Percentiles rank a stretch among this genome's conserved stretches.
Conservation (phyloP, 2,797 vertebrate species). For the Orientallactaga sibirica region DNA sequence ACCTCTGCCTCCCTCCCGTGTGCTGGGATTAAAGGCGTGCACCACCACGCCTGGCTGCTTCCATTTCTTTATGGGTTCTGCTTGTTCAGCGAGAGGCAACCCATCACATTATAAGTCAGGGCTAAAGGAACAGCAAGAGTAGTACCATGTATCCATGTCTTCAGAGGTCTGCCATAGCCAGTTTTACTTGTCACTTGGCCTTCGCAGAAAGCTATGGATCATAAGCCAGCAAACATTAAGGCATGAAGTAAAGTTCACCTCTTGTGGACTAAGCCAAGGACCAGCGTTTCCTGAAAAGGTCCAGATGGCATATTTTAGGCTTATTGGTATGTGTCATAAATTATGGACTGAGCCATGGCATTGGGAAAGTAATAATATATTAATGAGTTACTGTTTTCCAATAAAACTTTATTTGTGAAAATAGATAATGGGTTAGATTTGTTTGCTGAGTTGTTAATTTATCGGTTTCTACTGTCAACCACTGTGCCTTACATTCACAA, state of each 20-base stretch:
- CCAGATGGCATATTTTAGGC: slow-evolving; percentile 46
- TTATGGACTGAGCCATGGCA: neutral
- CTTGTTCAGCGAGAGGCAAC: slow-evolving; percentile 24
- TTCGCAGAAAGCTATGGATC: neutral
- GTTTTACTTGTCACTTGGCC: neutral
- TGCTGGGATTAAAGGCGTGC: no score
- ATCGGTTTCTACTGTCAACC: slow-evolving; percentile 11
- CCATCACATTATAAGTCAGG: neutral
- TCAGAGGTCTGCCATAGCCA: slow-evolving; percentile 25
- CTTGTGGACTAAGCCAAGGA: slow-evolving; percentile 9
- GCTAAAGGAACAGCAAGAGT: slow-evolving; percentile 8
- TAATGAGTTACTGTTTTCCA: slow-evolving; percentile 1
- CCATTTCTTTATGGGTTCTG: neutral
- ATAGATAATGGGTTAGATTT: neutral
- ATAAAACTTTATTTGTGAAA: slow-evolving; percentile 51
- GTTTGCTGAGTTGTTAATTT: neutral
- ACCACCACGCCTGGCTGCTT: neutral
- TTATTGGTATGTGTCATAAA: neutral
- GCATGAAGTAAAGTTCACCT: neutral
- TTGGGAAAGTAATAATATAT: slow-evolving; percentile 8
- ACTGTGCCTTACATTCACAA: slow-evolving; percentile 3
- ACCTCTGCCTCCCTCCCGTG: no score
- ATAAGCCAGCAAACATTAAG: slow-evolving; percentile 43
- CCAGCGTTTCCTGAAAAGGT: neutral
- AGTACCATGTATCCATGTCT: neutral